phyloP scores from a whole-genome alignment of 2,113 vertebrate genomes.

The Diglossa brunneiventris region DNA sequence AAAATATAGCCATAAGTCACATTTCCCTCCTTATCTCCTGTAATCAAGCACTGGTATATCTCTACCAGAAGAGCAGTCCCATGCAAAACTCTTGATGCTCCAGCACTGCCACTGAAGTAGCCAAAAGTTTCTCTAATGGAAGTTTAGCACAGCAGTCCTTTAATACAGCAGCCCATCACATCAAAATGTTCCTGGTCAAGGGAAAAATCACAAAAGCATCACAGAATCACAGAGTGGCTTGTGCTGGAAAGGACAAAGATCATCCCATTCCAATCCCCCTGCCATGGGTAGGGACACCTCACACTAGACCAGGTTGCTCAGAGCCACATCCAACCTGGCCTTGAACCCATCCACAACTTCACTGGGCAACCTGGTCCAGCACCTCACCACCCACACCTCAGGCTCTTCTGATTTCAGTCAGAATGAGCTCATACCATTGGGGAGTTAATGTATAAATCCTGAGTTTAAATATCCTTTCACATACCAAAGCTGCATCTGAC shows the following conservation, averaged over 20 bases:
- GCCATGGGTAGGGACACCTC: neutral
- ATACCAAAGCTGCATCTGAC: neutral
- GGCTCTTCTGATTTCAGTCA: neutral
- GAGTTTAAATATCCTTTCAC: neutral
- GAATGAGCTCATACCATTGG: neutral
- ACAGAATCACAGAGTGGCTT: neutral
- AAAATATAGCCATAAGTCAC: neutral
- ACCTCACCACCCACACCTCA: neutral
- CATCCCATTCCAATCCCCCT: neutral
- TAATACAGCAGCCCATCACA: neutral
- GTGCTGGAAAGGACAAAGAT: neutral
- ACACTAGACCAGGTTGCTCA: neutral
- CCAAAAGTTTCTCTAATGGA: neutral
- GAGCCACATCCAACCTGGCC: neutral
- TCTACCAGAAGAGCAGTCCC: neutral
- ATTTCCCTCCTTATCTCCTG: neutral
- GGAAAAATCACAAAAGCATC: neutral
- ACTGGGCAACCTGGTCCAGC: neutral
- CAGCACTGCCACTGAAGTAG: neutral
- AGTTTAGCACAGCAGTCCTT: neutral
- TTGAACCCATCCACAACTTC: neutral
- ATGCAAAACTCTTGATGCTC: neutral
- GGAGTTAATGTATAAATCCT: neutral
- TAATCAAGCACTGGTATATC: neutral
- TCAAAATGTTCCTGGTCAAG: neutral